Base-by-base conservation (phyloP, 92 coral and sea anemone species). In the Zoanthus sansibaricus region DNA sequence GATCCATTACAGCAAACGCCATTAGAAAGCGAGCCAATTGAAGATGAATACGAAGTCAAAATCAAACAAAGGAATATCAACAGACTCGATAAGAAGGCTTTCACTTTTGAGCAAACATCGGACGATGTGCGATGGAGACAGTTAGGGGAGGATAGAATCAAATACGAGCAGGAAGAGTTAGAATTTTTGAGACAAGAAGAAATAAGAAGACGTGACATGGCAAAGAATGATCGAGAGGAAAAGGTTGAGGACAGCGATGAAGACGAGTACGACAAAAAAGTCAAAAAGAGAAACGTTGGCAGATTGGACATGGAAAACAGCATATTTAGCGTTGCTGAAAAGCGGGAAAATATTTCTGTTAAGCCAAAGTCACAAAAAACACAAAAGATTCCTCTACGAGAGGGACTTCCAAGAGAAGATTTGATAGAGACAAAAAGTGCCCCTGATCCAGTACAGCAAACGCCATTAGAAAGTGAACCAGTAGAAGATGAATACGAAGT, bases 11-110 rank as follows among this genome's bases (percentile, higher is more conserved):
- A 86, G 59, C 18, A 45, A 61, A 78, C 73, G 51, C 68, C 91
- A 7, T 61, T 67, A 17, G 66, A 58, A 12, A n/a, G 0, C 9
- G 91, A 89, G 44, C 18, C 71, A 11, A 87, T 52, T 9, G 88
- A 84, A 71, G 96, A 90, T 13, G 97, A 82, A 48, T 73, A 67
- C 70, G 91, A 92, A 18, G 86, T 46, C 47, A 87, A 92, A 84
- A 75, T 79, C 30, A 80, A 87, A 16, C 83, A 76, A 32, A 84
- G 80, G 79, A 75, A 70, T 25, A 82, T 91, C n/a, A 78, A 78
- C 32, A 91, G 84, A 51, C 89, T 91, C 51, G 89, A 83, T 59
- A n/a, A n/a, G n/a, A n/a, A 75, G 52, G 87, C 91, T 45, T 78
- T 91, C 62, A 42, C 46, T 15, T 69, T 79, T 42, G 59, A 79